phyloP scores from a whole-genome alignment of 2,113 vertebrate genomes.

The Tor tambroides region DNA sequence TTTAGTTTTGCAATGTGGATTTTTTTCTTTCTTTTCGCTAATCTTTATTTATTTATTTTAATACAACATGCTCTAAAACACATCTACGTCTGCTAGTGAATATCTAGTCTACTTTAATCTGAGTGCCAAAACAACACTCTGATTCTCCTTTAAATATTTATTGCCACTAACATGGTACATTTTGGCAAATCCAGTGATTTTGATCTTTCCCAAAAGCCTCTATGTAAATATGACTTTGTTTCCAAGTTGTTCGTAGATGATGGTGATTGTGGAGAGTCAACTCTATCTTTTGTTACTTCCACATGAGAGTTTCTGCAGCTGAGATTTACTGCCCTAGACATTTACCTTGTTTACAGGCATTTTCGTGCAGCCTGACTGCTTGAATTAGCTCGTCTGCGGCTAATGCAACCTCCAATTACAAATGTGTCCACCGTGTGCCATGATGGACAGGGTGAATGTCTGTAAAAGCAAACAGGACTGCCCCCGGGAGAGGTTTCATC shows the following conservation, averaged over 20 bases:
- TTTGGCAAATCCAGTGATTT: not conserved
- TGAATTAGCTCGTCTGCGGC: not conserved
- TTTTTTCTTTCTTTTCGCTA: too few relatives aligned
- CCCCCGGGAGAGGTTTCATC: conserved; percentile 28
- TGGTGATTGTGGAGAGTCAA: too few relatives aligned
- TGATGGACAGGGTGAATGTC: conserved; percentile 32
- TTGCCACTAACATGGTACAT: not conserved
- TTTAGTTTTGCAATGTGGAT: too few relatives aligned
- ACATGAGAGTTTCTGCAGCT: not conserved
- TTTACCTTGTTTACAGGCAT: not conserved
- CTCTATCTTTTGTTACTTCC: not conserved
- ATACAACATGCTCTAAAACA: too few relatives aligned
- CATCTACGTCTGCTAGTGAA: too few relatives aligned
- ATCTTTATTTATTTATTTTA: too few relatives aligned
- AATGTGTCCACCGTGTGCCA: not conserved
- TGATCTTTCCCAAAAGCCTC: not conserved
- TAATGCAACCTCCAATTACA: not conserved
- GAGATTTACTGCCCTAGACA: not conserved
- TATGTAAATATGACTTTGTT: not conserved
- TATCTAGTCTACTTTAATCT: too few relatives aligned
- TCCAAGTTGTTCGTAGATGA: not conserved
- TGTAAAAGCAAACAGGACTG: not conserved
- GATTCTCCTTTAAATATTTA: not conserved
- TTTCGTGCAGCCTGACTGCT: not conserved
- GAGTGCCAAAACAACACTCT: not conserved